Base-by-base conservation (phyloP, 2,888 invertebrate genomes). In the Latrodectus hesperus region DNA sequence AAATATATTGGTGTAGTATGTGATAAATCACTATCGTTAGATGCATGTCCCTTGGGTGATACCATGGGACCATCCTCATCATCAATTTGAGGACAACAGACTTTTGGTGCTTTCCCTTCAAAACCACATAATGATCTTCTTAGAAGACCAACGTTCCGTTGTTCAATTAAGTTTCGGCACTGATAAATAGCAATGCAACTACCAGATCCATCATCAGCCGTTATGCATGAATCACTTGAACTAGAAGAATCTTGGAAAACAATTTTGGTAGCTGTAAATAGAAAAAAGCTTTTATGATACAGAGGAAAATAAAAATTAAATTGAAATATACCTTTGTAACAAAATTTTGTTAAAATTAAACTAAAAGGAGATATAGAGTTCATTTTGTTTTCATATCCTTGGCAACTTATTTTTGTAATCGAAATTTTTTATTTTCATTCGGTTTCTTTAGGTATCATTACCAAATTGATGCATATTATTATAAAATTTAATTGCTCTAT, bases 51-150 rank as follows among this genome's bases (percentile, higher is more conserved):
- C 5, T 68, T 68, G 9, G 26, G 26, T 17, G 67, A 17, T 12
- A 12, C 0, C n/a, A 22, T 68, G 9, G n/a, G 10, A 65, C n/a
- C 10, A 3, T 78, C 84, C 14, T 84, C 73, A 2, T 67, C 84
- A 1, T 73, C 68, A 16, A 14, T 14, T 16, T 10, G 52, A 5
- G 84, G 73, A 17, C 84, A 84, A 17, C 84, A 84, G 14, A 84
- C 68, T 68, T 64, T 84, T 1, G 78, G 55, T 0, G 52, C 26
- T 22, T 55, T 77, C n/a, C 74, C 81, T 26, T 72, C 72, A n/a
- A 65, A 38, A 9, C 77, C 73, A 73, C 84, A 84, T 14, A 75
- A 64, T 3, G 77, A 72, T n/a, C 67, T 71, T 55, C 72, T 70
- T 17, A 83, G 26, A 11, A 67, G 22, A 12, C 65, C 53, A 17